Base-by-base conservation (phyloP, 1,140 invertebrate species). In the Schlechtendalia chinensis region DNA sequence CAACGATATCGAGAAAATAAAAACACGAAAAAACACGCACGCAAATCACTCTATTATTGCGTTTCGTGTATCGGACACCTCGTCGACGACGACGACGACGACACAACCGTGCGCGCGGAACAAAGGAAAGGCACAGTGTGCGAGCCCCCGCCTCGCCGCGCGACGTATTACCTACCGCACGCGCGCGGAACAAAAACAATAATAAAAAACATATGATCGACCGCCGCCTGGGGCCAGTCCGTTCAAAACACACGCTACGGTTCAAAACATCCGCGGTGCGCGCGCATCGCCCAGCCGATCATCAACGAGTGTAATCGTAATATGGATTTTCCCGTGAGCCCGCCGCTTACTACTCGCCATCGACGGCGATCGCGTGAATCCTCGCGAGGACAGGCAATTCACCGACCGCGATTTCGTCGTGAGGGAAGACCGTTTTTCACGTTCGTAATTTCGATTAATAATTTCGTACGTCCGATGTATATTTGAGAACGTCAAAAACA, bases 191-290 rank as follows among this genome's bases (percentile, higher is more conserved):
- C 75, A 63, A 79, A 79, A 79, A 79, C 75, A 79, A 79, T 79
- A 79, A 79, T 79, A 79, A 79, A 79, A 79, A 79, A 63, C 75
- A 79, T 79, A 79, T 79, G 75, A 63, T 79, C n/a, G 58, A 77
- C 72, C 72, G 54, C 72, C 6, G 65, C 32, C 65, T 2, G n/a
- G 8, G n/a, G 65, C 32, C 65, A 67, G 24, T 24, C 56, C 53
- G 71, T 56, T 79, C 75, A 58, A 59, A 75, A 58, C 53, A 39
- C 32, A 39, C 32, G 3, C 32, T 39, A 39, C 8, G 32, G 71
- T 56, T 79, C 75, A 58, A 59, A 75, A 58, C 27, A 75, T 75
- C 54, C 27, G 56, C 32, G 5, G n/a, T 59, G 32, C 75, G 54
- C 75, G 56, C 75, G 58, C 58, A 29, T 27, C 29, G 16, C 27